Conservation (phyloP, 2,888 invertebrate species). For the Muschampia plurimacula region DNA sequence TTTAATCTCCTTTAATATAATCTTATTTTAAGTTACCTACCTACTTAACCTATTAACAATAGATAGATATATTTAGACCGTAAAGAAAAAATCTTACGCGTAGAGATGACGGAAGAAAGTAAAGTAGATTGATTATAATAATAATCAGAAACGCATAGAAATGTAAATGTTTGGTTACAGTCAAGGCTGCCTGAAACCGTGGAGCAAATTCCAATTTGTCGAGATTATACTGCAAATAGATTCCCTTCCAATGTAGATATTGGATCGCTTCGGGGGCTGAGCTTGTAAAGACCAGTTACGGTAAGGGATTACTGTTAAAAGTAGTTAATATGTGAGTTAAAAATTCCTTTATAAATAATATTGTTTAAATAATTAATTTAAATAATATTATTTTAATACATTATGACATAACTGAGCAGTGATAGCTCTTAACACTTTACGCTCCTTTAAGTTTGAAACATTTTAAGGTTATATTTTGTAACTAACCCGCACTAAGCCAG, state of each 20-base stretch:
- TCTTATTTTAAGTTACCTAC: too few relatives aligned
- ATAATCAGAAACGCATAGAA: background rate
- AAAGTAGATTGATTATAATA: background rate
- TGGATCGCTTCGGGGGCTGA: slow-evolving; percentile 18
- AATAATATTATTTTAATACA: too few relatives aligned
- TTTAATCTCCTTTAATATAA: too few relatives aligned
- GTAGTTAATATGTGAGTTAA: background rate
- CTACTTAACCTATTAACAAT: too few relatives aligned
- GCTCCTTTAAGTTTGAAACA: too few relatives aligned
- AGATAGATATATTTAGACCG: too few relatives aligned
- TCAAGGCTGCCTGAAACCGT: slow-evolving; percentile 7
- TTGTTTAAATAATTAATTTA: too few relatives aligned
- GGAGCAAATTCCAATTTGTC: slow-evolving; percentile 10
- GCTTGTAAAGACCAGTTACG: background rate
- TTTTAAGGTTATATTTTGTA: too few relatives aligned
- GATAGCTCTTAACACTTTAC: too few relatives aligned
- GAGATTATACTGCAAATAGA: slow-evolving; percentile 18
- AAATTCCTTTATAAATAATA: background rate
- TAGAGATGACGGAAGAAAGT: too few relatives aligned
- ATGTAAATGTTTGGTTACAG: slow-evolving; percentile 10
- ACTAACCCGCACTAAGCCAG: too few relatives aligned
- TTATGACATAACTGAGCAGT: too few relatives aligned
- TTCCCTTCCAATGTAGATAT: slow-evolving; percentile 17
- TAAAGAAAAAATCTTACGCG: background rate
- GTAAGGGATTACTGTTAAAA: background rate